Percentiles rank a stretch among this genome's conserved stretches.
Conservation (phyloP, 2,888 invertebrate species). For the Congeria kusceri region DNA sequence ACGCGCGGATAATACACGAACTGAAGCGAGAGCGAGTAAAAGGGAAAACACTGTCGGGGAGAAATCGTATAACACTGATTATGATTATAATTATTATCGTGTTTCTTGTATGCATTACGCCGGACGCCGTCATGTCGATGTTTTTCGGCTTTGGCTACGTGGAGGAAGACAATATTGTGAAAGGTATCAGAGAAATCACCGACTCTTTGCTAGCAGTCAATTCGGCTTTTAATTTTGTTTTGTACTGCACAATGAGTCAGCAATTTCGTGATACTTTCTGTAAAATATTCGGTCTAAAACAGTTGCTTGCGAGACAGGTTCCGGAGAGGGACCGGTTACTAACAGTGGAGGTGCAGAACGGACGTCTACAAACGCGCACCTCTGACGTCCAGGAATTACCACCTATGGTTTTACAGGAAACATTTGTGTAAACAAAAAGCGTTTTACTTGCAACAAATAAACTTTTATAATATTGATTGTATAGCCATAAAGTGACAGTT, state of each 20-base stretch:
- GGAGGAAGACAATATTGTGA: slow-evolving; percentile 80
- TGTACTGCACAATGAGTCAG: slow-evolving; percentile 83
- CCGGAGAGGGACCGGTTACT: slow-evolving; percentile 48
- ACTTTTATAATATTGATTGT: too few species aligned
- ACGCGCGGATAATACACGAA: slow-evolving; percentile 81
- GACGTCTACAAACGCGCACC: not conserved
- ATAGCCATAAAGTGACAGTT: too few species aligned
- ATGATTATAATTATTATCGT: slow-evolving; percentile 83
- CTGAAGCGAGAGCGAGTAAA: slow-evolving; percentile 78
- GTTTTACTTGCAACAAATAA: too few species aligned
- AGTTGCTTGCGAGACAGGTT: slow-evolving; percentile 12
- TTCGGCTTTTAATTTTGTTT: slow-evolving; percentile 83
- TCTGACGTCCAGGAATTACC: not conserved
- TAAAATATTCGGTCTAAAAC: slow-evolving; percentile 74
- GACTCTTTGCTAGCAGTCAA: slow-evolving; percentile 83
- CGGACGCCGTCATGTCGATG: slow-evolving; percentile 84
- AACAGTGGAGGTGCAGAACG: slow-evolving; percentile 7
- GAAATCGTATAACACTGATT: slow-evolving; percentile 84
- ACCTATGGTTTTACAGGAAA: slow-evolving; percentile 40
- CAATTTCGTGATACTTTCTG: slow-evolving; percentile 81
- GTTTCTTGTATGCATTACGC: slow-evolving; percentile 84
- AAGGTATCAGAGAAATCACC: slow-evolving; percentile 84
- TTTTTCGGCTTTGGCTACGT: slow-evolving; percentile 84
- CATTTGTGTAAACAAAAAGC: slow-evolving; percentile 48
- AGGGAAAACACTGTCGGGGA: slow-evolving; percentile 78